These are phyloP conservation scores for Salvelinus fontinalis DNA, from an alignment of 2,113 vertebrate species.

Conservation along the genomic window DNA sequence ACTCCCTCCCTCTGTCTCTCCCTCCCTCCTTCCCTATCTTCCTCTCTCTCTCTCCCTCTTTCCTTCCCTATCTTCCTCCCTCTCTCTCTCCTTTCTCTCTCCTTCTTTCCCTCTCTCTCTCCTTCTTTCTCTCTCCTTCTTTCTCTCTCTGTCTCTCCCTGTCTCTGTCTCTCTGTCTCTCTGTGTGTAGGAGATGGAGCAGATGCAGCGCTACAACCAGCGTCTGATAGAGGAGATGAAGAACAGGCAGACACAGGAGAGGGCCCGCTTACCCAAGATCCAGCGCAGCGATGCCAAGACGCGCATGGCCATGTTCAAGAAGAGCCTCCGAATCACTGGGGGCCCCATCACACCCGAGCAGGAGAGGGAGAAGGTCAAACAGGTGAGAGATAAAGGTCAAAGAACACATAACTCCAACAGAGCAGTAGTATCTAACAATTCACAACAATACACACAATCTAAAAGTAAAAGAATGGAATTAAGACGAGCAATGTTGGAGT, in stretches of 20 bases:
- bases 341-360: constrained; percentile 86
- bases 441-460: no score
- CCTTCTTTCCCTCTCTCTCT: no score
- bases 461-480: no score
- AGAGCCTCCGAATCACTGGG: constrained; percentile 91
- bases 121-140: no score
- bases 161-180: neutral
- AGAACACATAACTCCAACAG: no score
- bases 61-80: no score
- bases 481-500: no score
- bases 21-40: neutral
- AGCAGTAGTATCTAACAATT: no score
- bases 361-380: constrained; percentile 94
- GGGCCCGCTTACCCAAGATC: constrained; percentile 89
- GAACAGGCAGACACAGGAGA: constrained; percentile 91
- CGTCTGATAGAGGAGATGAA: constrained; percentile 92
- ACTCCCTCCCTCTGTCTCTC: neutral
- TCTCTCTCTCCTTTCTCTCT: neutral
- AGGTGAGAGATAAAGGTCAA: constrained; percentile 69
- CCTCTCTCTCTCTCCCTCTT: rapidly evolving
- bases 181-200: constrained; percentile 87
- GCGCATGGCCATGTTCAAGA: constrained; percentile 98
- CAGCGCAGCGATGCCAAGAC: constrained; percentile 96
- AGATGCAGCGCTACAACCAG: constrained; percentile 97
- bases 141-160: no score